Evolutionary conservation across 2,888 invertebrate genomes (phyloP), one percentile per base, ranked within the genome.

Genomic region (Dusona sp.): DNA sequence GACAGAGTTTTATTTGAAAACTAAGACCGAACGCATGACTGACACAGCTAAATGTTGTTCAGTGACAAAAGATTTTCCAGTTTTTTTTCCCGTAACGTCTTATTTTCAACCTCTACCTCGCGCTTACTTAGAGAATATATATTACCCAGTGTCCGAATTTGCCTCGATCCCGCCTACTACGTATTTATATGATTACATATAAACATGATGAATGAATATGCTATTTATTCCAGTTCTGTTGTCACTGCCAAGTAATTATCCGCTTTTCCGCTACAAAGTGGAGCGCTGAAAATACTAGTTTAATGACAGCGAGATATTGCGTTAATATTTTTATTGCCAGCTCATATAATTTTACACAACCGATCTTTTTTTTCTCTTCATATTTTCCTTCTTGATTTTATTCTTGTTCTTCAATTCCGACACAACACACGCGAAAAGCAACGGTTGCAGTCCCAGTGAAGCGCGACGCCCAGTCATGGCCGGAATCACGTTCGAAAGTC

Each of bases 401-500:
- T 73, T 22, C 22, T 29, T 51, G 2, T 19, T 67, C n/a, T 48
- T 22, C 64, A 38, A 61, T 75, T 51, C 51, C 38, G 36, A 13
- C 9, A 36, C 22, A 61, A 48, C 29, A 65, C 33, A 33, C 13
- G 67, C 22, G 78, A 78, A 78, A 70, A 64, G 61, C 61, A 33
- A 29, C 19, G 16, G 57, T 29, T 51, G 72, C 48, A 65, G 65
- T 73, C 73, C 72, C 80, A 80, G 36, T 25, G 65, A 51, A 73
- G 78, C 78, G 77, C 77, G 78, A 83, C 51, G 36, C 33, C 45
- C 51, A 36, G 13, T 68, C 82, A 75, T 70, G 36, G 48, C 83
- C 51, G 64, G 64, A 29, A 64, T 78, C 83, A 85, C 65, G 79
- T 86, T 87, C 67, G 85, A 87, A 85, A 88, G 85, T 88, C 64